A percentile compares a stretch with the other conserved stretches of the same genome.
phyloP scores from a whole-genome alignment of 2,888 invertebrate genomes.

The Cryptosula pallasiana region DNA sequence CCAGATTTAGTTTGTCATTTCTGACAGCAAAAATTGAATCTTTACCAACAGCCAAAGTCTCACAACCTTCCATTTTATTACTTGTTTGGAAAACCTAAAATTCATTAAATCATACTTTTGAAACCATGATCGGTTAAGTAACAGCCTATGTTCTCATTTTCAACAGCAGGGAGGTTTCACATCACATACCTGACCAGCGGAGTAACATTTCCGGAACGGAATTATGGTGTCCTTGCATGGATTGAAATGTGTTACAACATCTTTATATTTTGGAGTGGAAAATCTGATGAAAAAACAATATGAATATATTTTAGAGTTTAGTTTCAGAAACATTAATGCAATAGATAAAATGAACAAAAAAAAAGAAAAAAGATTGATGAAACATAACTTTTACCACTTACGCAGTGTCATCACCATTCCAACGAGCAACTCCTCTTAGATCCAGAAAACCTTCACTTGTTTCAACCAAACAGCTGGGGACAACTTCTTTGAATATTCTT shows the following conservation, averaged over 20 bases:
- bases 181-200: not conserved
- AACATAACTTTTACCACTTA: not conserved
- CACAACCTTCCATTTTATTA: not conserved
- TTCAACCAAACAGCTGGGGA: not conserved
- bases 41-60: not conserved
- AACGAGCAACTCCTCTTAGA: not conserved
- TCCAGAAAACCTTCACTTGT: not conserved
- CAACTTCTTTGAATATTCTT: not conserved
- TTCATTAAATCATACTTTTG: no score
- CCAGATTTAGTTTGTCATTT: not conserved
- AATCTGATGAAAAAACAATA: no score
- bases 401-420: not conserved
- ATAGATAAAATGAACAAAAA: no score
- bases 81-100: not conserved
- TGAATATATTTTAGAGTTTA: no score
- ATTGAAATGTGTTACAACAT: not conserved
- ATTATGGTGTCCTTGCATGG: not conserved
- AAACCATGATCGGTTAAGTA: no score
- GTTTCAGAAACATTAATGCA: no score
- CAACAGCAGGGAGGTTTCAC: no score
- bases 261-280: not conserved
- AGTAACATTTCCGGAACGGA: not conserved
- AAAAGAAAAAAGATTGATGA: not conserved
- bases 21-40: not conserved
- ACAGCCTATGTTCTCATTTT: not conserved